A percentile compares a stretch with the other conserved stretches of the same genome.
Evolutionary conservation across 2,888 invertebrate genomes (phyloP).

Genomic region (Celastrina argiolus): DNA sequence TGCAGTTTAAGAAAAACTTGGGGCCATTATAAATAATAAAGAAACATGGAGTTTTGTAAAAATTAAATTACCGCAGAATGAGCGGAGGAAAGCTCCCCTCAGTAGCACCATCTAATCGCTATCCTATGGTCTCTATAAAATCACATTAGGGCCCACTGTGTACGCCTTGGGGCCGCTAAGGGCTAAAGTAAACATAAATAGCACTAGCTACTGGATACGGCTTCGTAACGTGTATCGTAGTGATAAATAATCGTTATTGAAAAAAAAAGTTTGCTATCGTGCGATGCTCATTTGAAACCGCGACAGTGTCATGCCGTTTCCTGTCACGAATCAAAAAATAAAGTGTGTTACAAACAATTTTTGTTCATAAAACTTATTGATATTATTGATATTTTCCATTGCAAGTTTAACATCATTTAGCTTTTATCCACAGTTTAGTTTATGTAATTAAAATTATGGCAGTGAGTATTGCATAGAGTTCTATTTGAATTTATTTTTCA

Average conservation of each 20-base stretch:
- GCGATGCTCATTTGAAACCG: no score
- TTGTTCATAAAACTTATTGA: no score
- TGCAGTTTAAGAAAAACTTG: neutral
- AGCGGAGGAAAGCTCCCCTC: slow-evolving; percentile 37
- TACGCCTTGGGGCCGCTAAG: slow-evolving; percentile 52
- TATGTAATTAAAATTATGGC: no score
- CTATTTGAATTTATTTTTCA: no score
- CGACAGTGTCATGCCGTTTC: no score
- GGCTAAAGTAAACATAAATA: slow-evolving; percentile 34
- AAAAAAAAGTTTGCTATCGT: no score
- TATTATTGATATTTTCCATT: no score
- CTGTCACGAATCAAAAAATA: no score
- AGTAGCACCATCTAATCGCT: slow-evolving; percentile 51
- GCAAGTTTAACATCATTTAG: no score
- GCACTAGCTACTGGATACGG: slow-evolving; percentile 39
- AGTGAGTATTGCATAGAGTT: no score
- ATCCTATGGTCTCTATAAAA: slow-evolving; percentile 69
- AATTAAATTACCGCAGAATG: slow-evolving; percentile 42
- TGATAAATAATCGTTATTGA: neutral
- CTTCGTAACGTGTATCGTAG: neutral
- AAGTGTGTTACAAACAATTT: no score
- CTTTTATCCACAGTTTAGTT: no score
- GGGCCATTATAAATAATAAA: slow-evolving; percentile 28
- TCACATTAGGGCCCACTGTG: slow-evolving; percentile 66
- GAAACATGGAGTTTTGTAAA: slow-evolving; percentile 34